Evolutionary conservation across 2,888 invertebrate species (phyloP).

Genomic region (Epinotia brunnichana): DNA sequence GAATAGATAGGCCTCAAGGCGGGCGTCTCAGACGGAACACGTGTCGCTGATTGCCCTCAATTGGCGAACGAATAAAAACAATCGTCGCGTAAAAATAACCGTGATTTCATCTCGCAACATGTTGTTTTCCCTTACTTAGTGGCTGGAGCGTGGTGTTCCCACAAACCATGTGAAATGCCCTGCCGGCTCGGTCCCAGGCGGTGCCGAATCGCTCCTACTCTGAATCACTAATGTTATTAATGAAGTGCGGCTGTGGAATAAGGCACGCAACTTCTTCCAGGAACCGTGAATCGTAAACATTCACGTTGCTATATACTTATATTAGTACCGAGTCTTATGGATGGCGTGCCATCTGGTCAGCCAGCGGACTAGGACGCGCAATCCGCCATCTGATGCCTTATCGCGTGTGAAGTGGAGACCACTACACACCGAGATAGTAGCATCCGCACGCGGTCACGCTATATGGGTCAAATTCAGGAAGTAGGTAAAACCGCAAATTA

Average conservation of each 20-base stretch:
- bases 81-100: conserved; percentile 83
- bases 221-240: conserved; percentile 72
- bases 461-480: conserved; percentile 76
- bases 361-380: conserved; percentile 58
- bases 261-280: conserved; percentile 39
- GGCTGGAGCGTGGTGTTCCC: conserved; percentile 69
- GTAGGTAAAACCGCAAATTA: conserved; percentile 72
- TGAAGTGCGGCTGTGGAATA: conserved; percentile 52
- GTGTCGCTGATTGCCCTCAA: conserved; percentile 83
- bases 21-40: conserved; percentile 76
- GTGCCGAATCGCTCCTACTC: conserved; percentile 60
- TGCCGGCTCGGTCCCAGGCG: conserved; percentile 67
- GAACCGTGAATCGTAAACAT: conserved; percentile 54
- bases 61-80: conserved; percentile 84
- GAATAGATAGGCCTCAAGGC: conserved; percentile 72
- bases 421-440: conserved; percentile 65
- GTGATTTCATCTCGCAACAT: conserved; percentile 82
- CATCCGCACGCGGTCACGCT: conserved; percentile 69
- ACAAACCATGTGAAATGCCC: conserved; percentile 79
- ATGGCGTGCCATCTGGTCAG: conserved; percentile 63
- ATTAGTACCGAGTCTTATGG: conserved; percentile 37
- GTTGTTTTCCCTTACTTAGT: conserved; percentile 75
- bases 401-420: conserved; percentile 55
- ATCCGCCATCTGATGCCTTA: conserved; percentile 67
- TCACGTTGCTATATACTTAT: conserved; percentile 17